Evolutionary conservation across 2,888 invertebrate genomes (phyloP).

Genomic region (Stictocephala bisonia): DNA sequence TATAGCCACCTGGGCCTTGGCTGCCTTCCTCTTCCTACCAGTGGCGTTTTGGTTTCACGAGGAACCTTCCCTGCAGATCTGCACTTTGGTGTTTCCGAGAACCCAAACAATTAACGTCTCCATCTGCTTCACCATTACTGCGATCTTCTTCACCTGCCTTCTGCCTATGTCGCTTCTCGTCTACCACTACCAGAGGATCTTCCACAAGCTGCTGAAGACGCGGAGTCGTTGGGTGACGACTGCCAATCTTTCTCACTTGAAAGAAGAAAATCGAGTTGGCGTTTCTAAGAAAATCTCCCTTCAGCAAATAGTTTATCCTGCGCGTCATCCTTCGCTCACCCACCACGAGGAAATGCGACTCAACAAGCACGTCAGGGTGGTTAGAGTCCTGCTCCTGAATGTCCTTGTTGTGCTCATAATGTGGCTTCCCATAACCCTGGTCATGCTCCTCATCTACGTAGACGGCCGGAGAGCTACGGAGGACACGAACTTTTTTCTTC

Average conservation of each 20-base stretch:
- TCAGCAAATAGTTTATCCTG: conserved; percentile 40
- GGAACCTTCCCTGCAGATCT: conserved; percentile 63
- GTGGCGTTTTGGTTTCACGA: conserved; percentile 68
- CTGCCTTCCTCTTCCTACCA: conserved; percentile 67
- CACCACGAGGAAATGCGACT: conserved; percentile 62
- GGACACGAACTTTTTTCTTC: conserved; percentile 67
- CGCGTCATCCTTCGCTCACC: conserved; percentile 35
- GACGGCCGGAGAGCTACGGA: conserved; percentile 67
- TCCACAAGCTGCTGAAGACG: conserved; percentile 68
- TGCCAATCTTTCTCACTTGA: not conserved
- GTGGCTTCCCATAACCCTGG: conserved; percentile 70
- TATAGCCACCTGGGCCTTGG: conserved; percentile 67
- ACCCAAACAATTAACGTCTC: conserved; percentile 65
- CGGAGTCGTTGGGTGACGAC: conserved; percentile 67
- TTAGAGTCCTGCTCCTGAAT: conserved; percentile 68
- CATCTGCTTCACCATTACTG: conserved; percentile 67
- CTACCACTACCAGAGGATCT: conserved; percentile 69
- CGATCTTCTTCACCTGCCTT: conserved; percentile 67
- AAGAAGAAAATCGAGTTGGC: not conserved
- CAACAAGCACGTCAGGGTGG: conserved; percentile 68
- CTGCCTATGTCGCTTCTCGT: conserved; percentile 69
- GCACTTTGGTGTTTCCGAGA: conserved; percentile 69
- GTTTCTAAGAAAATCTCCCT: conserved; percentile 44
- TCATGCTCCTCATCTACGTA: conserved; percentile 69
- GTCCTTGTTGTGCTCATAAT: conserved; percentile 69